These are phyloP conservation scores for Zosterops japonicus DNA, from an alignment of 2,113 vertebrate species.

Conservation along the genomic window DNA sequence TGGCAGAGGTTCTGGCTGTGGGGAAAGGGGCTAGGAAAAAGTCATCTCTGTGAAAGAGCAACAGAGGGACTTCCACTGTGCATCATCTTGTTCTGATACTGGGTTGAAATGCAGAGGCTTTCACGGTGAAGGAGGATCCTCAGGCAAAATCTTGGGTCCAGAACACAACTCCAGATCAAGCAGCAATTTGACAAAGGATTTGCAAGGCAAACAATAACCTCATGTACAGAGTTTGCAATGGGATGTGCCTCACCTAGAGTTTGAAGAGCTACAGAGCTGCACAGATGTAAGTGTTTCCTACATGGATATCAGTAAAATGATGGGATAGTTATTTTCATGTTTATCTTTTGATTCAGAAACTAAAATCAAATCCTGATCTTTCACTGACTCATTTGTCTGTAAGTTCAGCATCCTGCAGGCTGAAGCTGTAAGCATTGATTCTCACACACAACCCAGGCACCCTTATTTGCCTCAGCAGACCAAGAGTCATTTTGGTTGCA, in stretches of 20 bases:
- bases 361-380: neutral
- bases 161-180: neutral
- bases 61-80: neutral
- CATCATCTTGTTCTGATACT: neutral
- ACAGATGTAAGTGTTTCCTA: neutral
- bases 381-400: neutral
- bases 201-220: neutral
- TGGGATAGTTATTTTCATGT: neutral
- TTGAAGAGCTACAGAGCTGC: neutral
- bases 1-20: neutral
- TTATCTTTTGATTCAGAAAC: neutral
- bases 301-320: accelerated
- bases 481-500: neutral
- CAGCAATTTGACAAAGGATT: neutral
- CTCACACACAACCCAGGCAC: neutral
- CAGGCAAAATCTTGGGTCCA: neutral
- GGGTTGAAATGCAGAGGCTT: neutral
- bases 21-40: neutral
- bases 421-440: neutral
- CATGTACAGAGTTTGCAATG: neutral
- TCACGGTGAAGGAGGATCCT: neutral
- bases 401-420: neutral
- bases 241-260: accelerated
- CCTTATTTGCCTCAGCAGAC: neutral
- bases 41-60: neutral